Percentiles rank a stretch among this genome's conserved stretches.
Evolutionary conservation across 2,888 invertebrate species (phyloP).

Genomic region (Cerastis rubricosa): DNA sequence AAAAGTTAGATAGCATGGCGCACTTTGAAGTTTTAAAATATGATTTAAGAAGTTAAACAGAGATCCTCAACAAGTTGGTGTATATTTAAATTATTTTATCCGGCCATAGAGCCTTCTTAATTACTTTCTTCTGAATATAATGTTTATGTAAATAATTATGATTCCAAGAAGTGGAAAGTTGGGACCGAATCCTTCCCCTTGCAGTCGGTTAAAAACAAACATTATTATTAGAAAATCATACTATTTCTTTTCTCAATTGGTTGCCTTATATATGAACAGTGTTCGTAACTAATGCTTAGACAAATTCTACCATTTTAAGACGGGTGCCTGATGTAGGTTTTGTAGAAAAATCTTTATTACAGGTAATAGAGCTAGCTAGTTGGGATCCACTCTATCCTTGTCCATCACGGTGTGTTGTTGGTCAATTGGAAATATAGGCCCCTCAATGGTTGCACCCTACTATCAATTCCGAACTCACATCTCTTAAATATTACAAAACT

Average conservation of each 20-base stretch:
- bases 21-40: constrained; percentile 56
- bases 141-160: constrained; percentile 34
- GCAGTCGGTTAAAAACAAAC: background rate
- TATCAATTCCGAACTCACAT: background rate
- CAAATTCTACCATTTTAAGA: background rate
- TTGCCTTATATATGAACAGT: background rate
- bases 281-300: background rate
- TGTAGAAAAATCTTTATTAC: background rate
- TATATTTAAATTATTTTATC: constrained; percentile 48
- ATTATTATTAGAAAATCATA: no score
- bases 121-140: constrained; percentile 41
- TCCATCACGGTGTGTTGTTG: background rate
- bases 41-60: constrained; percentile 57
- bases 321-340: background rate
- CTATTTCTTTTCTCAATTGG: background rate
- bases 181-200: background rate
- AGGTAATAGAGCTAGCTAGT: background rate
- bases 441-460: background rate
- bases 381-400: background rate
- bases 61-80: constrained; percentile 43
- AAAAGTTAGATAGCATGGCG: constrained; percentile 53
- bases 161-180: constrained; percentile 3
- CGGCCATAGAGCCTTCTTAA: constrained; percentile 50
- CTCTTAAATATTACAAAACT: background rate
- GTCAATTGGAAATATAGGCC: background rate